Evolutionary conservation across 2,797 vertebrate species (phyloP), one percentile per base, ranked within the genome.

Genomic region (Pempheris klunzingeri): DNA sequence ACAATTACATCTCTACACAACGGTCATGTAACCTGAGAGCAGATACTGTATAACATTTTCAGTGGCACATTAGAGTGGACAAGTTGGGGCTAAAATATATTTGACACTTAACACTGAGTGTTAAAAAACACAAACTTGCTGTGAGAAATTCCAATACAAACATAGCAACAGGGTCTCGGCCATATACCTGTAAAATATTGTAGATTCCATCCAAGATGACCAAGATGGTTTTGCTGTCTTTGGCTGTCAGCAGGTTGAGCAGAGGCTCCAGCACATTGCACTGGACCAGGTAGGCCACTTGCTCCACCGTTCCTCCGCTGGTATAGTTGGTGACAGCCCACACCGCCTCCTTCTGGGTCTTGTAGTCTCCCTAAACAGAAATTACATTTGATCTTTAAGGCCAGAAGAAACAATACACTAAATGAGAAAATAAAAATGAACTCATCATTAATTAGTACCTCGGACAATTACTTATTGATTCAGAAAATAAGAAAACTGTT

Each of bases 311-410:
- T 82, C 97, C 98, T 32, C 98, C 97, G 0, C 97, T 99, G 64
- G 97, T 98, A 22, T 95, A 99, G 88, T 99, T 99, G 0, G 96
- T 97, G 73, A 99, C 89, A 30, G 98, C 98, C 98, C 98, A 99
- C 4, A 97, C 96, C 0, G 96, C 97, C 91, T 99, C 98, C 71
- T 96, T 98, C 77, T 99, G 97, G 32, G 96, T 96, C 82, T 97
- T 98, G 91, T 96, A 97, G 84, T 99, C 97, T n/a, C 96, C 97
- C 98, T 99, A 73, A 52, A 80, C 1, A 80, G 15, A 80, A 22
- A 78, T 32, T 3, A 55, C 7, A 70, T 14, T 10, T n/a, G 5
- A 59, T 26, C 18, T 53, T 80, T 62, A 18, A 44, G 24, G 13
- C 22, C 14, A 53, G 24, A 7, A 70, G 22, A 50, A 7, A 55